phyloP scores from a whole-genome alignment of 2,113 vertebrate genomes.

The Rhinopomastus cyanomelas region DNA sequence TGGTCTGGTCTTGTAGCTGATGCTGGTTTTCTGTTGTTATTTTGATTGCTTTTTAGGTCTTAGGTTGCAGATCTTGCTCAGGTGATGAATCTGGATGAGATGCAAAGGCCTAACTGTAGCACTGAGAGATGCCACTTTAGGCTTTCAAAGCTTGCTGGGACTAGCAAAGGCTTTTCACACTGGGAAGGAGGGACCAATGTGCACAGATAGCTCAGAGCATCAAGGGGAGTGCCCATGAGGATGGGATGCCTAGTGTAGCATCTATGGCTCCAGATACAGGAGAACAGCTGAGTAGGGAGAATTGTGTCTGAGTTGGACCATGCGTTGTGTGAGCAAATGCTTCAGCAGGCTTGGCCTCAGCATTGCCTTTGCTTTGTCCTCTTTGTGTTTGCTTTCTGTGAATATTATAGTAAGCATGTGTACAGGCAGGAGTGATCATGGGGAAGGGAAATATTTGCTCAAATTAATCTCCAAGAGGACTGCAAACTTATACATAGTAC shows the following conservation, averaged over 20 bases:
- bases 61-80: neutral
- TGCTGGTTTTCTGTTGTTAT: neutral
- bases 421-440: neutral
- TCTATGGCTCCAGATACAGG: fast-evolving
- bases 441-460: slow-evolving; percentile 35
- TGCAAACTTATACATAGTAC: neutral
- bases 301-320: neutral
- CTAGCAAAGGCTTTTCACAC: fast-evolving
- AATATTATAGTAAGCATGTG: neutral
- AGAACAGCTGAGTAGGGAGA: neutral
- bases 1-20: neutral
- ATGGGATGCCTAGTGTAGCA: neutral
- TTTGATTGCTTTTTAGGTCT: neutral
- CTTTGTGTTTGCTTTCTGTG: neutral
- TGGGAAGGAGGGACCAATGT: neutral
- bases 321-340: neutral
- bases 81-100: neutral
- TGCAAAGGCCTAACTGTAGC: neutral
- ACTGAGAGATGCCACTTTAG: neutral
- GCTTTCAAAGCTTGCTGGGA: neutral
- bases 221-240: neutral
- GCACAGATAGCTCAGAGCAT: neutral
- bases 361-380: neutral
- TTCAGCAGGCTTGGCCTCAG: neutral
- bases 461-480: neutral